phyloP scores from a whole-genome alignment of 2,113 vertebrate genomes.

The Rostratula benghalensis region DNA sequence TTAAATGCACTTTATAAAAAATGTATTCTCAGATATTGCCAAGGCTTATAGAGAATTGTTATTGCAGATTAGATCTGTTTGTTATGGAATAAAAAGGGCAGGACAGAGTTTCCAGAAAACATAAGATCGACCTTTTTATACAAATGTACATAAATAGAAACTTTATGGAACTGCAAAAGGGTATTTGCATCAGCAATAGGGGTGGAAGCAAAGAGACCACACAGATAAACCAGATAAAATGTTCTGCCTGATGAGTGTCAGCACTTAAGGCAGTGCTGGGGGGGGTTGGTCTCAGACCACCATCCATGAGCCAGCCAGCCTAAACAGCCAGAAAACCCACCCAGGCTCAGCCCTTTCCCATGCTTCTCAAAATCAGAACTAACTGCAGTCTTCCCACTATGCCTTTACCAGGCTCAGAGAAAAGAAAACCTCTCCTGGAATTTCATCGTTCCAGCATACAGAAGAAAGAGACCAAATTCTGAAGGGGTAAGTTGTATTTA shows the following conservation, averaged over 20 bases:
- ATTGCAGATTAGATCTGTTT: background rate
- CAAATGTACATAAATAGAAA: background rate
- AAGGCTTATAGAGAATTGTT: background rate
- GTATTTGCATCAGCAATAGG: background rate
- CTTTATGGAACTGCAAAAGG: background rate
- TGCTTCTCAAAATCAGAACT: background rate
- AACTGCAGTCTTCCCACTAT: background rate
- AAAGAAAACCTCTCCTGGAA: background rate
- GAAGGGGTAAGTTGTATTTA: background rate
- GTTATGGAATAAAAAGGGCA: background rate
- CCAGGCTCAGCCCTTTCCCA: background rate
- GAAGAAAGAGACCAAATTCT: background rate
- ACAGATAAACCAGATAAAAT: background rate
- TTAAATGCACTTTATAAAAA: background rate
- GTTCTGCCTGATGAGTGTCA: fast-evolving
- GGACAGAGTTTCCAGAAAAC: background rate
- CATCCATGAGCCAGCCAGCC: background rate
- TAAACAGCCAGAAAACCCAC: fast-evolving
- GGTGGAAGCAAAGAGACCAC: background rate
- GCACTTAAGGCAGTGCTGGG: background rate
- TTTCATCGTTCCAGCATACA: background rate
- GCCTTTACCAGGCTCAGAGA: background rate
- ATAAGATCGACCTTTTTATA: background rate
- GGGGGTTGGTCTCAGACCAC: background rate
- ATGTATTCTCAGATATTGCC: background rate